Evolutionary conservation across 2,888 invertebrate species (phyloP), one percentile per base, ranked within the genome.

Genomic region (Matsumyia berberina): DNA sequence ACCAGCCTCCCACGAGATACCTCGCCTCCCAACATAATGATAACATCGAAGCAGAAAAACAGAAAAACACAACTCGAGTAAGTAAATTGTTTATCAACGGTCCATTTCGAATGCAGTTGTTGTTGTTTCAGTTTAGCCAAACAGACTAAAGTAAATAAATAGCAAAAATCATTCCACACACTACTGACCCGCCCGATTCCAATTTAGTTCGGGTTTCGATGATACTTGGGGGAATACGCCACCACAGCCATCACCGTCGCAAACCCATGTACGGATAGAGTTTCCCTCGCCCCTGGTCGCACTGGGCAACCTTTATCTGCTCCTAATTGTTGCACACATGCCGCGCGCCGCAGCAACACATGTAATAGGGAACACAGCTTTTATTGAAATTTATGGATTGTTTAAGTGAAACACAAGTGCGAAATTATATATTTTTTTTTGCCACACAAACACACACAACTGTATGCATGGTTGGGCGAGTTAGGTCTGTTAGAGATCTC

Each of bases 381-480:
- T 81, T 44, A 81, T 81, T 81, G 74, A 74, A 74, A 81, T 81
- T 81, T 81, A 81, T 76, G 66, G 66, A 64, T 76, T 76, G 64
- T 57, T 70, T 58, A 82, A 76, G 58, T 76, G 81, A 76, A 76
- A 44, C 64, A 44, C 64, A 82, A 82, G 81, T 82, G 81, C 81
- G 76, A 82, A 82, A 82, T 76, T 76, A 53, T 76, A 74, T 51
- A n/a, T 24, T 24, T 3, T 24, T 3, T 24, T 24, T 44, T 82
- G 42, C 49, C 39, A 17, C 29, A 62, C 35, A 58, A 35, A 8
- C 24, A n/a, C 53, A 57, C 11, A 33, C 33, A 7, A 24, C 37
- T 12, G 29, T 5, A 15, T 19, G n/a, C 19, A 11, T 31, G 6
- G 12, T n/a, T 49, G 9, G 6, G 60, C 31, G 6, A 9, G 51